These are phyloP conservation scores for Amniataba percoides DNA, from an alignment of 2,797 vertebrate genomes.

Conservation along the genomic window DNA sequence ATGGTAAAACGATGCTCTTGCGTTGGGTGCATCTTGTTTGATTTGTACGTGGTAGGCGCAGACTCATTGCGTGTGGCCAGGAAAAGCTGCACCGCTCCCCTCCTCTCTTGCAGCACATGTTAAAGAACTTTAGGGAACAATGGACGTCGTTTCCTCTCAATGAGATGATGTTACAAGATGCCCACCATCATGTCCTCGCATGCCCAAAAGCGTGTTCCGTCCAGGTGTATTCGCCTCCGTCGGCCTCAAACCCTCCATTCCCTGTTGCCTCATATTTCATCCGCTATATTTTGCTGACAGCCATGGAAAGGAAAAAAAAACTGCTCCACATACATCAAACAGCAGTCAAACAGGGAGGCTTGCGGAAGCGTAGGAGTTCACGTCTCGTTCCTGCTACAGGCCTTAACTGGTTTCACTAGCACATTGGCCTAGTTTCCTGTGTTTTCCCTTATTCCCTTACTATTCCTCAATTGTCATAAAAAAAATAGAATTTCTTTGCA, in stretches of 20 bases:
- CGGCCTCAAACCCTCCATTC: conserved; percentile 43
- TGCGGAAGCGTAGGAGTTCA: conserved; percentile 68
- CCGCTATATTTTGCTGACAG: conserved; percentile 60
- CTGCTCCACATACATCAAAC: conserved; percentile 67
- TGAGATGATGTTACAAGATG: conserved; percentile 34
- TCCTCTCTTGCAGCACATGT: neutral
- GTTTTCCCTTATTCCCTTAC: conserved; percentile 25
- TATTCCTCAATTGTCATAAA: conserved; percentile 48
- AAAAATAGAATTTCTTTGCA: conserved; percentile 12
- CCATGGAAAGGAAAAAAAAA: conserved; percentile 44
- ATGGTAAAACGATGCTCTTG: conserved; percentile 14
- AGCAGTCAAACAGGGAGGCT: conserved; percentile 56
- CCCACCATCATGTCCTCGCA: conserved; percentile 31
- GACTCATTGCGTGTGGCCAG: neutral
- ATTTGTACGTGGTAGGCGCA: conserved; percentile 9
- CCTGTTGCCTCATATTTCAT: conserved; percentile 61
- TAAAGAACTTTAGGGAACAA: conserved; percentile 16
- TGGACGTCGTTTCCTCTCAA: conserved; percentile 8
- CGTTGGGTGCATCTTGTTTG: conserved; percentile 22
- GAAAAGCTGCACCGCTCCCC: conserved; percentile 1
- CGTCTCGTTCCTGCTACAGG: conserved; percentile 64
- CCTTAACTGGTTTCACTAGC: conserved; percentile 53
- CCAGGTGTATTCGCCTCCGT: conserved; percentile 56
- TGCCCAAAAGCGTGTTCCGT: conserved; percentile 65
- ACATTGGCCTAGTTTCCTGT: conserved; percentile 64